Conservation (phyloP, 2,797 vertebrate species). For the Urophycis tenuis region DNA sequence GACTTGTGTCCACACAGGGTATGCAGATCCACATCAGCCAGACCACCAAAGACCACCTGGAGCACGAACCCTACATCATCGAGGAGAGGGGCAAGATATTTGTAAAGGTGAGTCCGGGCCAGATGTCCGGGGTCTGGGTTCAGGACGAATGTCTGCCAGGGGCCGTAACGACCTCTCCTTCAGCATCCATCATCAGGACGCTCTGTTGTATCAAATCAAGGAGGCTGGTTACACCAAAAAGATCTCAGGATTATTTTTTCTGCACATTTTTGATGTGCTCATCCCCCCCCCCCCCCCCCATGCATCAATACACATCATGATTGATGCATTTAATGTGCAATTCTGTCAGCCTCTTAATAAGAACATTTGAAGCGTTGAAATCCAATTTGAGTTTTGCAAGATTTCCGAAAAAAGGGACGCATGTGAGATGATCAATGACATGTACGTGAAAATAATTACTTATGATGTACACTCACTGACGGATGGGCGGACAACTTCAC, state of each 20-base stretch:
- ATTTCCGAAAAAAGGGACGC: background rate
- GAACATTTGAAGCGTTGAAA: background rate
- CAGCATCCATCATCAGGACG: background rate
- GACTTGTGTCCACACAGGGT: slow-evolving; percentile 49
- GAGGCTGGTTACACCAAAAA: background rate
- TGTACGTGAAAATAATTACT: background rate
- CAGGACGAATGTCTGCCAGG: background rate
- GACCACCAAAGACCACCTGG: slow-evolving; percentile 73
- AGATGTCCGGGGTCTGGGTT: background rate
- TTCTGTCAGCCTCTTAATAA: background rate
- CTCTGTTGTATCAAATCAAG: background rate
- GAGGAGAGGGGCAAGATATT: slow-evolving; percentile 73
- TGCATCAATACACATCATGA: background rate
- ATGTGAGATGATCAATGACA: background rate
- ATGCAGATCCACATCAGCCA: slow-evolving; percentile 77
- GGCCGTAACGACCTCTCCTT: background rate
- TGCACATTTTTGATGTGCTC: background rate
- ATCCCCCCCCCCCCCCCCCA: background rate
- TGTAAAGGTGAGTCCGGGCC: slow-evolving; percentile 59
- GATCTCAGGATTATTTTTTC: background rate
- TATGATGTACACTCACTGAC: background rate
- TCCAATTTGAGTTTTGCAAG: background rate
- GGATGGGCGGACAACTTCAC: background rate
- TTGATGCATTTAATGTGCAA: background rate
- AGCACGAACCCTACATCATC: slow-evolving; percentile 72